Conservation (phyloP, 1,140 invertebrate species). For the Coelopa frigida region DNA sequence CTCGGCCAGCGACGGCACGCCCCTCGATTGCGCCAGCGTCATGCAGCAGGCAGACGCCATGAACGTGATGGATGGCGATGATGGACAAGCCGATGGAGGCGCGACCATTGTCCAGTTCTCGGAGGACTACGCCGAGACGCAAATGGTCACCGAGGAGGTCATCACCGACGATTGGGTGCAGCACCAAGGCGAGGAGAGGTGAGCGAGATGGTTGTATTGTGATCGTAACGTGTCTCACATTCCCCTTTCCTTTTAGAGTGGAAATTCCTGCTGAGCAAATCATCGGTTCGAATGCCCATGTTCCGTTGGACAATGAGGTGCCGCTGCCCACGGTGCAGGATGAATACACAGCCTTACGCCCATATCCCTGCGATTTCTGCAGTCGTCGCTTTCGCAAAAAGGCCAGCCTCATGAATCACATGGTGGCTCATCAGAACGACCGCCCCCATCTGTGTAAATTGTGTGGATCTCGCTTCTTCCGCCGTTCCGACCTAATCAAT, state of each 20-base stretch:
- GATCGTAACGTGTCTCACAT: conserved; percentile 12
- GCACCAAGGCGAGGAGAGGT: conserved; percentile 62
- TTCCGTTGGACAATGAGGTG: conserved; percentile 62
- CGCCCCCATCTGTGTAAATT: conserved; percentile 68
- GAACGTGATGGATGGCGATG: neutral
- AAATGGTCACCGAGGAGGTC: conserved; percentile 63
- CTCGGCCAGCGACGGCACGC: conserved; percentile 40
- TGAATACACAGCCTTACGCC: conserved; percentile 69
- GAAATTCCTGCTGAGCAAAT: conserved; percentile 61
- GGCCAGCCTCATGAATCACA: conserved; percentile 73
- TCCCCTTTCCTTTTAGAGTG: conserved; percentile 43
- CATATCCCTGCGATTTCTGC: conserved; percentile 79
- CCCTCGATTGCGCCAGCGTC: conserved; percentile 28
- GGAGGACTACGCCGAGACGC: conserved; percentile 14
- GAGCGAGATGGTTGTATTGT: conserved; percentile 13
- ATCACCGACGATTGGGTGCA: conserved; percentile 70
- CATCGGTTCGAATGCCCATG: conserved; percentile 48
- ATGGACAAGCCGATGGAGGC: conserved; percentile 34
- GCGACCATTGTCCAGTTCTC: too few species aligned
- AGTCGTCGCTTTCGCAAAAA: conserved; percentile 74
- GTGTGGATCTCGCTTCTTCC: conserved; percentile 67
- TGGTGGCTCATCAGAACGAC: conserved; percentile 75
- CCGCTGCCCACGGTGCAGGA: conserved; percentile 73
- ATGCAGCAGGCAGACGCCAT: conserved; percentile 13
- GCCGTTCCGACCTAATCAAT: conserved; percentile 70